Base-by-base conservation (phyloP, 2,113 vertebrate genomes). In the Hippocampus comes region DNA sequence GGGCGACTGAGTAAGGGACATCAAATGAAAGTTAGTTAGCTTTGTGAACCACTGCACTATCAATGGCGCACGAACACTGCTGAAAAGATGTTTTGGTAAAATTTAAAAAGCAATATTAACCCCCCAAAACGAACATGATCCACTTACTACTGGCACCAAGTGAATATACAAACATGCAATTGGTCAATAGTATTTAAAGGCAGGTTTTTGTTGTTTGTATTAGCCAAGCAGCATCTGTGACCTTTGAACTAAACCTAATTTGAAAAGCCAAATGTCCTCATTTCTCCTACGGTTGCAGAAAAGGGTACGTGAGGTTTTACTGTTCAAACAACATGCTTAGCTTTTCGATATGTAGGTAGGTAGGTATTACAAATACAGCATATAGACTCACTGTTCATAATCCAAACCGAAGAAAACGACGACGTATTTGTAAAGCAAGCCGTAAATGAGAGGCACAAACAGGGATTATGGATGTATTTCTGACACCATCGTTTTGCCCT, bases 401-500 rank as follows among this genome's bases (percentile, higher is more conserved):
- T 56, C 20, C 0, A n/a, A 55, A 10, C 21, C 53, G 2, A 55
- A 55, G 53, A 8, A 10, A 55, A 17, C 7, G 4, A 4, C n/a
- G 8, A 38, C 34, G 7, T n/a, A 20, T 10, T 53, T 53, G 49
- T 21, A 53, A 21, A 53, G 18, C 15, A 18, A 53, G 18, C 18
- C 15, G 49, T 53, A 7, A 53, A 20, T 15, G 18, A 51, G 41
- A 5, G 21, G 41, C 9, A 43, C 10, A 43, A 63, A 63, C 18
- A 18, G 9, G 9, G 38, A 12, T 41, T 64, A 23, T 23, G 20
- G 9, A 42, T 12, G n/a, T 30, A n/a, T 42, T 74, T 4, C 66
- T 72, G 0, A 70, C 17, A 30, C 63, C 56, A 64, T 23, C 57
- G 75, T 27, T 80, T 5, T 68, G 70, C 74, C 63, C 63, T 76